Conservation (phyloP, 37 sponge, comb jelly and placozoan genomes). For the Hexactinellida sp. region DNA sequence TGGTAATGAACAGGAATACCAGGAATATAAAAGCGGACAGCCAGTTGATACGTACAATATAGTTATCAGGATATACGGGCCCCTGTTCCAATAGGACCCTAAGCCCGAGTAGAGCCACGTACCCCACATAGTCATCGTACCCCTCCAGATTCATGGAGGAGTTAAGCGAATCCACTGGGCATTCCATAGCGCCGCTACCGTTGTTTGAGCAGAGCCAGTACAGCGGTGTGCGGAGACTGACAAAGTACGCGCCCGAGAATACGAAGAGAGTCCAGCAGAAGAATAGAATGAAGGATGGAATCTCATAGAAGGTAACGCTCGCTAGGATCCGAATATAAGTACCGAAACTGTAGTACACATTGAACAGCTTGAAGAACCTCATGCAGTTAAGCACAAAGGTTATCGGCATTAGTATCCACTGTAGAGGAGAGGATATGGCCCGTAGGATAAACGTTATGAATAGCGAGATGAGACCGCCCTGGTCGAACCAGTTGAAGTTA, state of each 20-base stretch:
- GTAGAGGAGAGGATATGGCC: not conserved
- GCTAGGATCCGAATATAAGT: not conserved
- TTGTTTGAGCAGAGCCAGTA: not conserved
- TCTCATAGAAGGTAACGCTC: not conserved
- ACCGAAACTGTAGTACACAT: conserved; percentile 5
- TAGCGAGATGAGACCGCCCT: not conserved
- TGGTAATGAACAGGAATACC: not conserved
- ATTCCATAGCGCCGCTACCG: not conserved
- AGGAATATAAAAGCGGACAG: not conserved
- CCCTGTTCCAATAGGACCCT: not conserved
- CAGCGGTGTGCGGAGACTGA: not conserved
- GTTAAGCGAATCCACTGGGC: not conserved
- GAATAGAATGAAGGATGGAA: not conserved
- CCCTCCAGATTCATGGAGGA: not conserved
- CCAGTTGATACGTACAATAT: not conserved
- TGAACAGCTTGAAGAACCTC: not conserved
- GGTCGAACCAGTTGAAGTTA: conserved; percentile 12
- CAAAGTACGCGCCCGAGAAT: not conserved
- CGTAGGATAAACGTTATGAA: not conserved
- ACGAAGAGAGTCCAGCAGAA: not conserved
- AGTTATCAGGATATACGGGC: not conserved
- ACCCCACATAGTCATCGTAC: not conserved
- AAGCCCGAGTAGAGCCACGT: not conserved
- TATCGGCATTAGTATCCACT: not conserved
- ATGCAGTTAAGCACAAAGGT: not conserved